phyloP scores from a whole-genome alignment of 2,888 invertebrate genomes.

The Mimas tiliae region DNA sequence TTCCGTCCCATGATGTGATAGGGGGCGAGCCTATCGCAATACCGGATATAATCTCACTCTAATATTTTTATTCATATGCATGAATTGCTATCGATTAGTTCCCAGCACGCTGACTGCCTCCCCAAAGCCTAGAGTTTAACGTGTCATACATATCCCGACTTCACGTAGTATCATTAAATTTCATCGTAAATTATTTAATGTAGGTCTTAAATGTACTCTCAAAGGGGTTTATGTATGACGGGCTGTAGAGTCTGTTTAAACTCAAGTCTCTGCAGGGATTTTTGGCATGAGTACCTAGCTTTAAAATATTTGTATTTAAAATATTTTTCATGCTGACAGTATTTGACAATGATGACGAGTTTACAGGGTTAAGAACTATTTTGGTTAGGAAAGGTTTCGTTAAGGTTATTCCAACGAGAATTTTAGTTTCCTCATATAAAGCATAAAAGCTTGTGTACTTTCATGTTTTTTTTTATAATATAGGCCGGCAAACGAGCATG shows the following conservation, averaged over 20 bases:
- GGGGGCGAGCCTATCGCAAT: no score
- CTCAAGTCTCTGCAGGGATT: not conserved
- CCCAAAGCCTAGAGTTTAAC: constrained; percentile 43
- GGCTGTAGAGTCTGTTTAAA: not conserved
- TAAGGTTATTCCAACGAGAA: no score
- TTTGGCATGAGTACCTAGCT: not conserved
- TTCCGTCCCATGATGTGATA: no score
- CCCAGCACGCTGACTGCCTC: constrained; percentile 34
- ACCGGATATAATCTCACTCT: no score
- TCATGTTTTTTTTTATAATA: no score
- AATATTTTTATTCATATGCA: no score
- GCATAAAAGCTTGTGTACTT: no score
- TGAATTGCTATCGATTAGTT: constrained; percentile 32
- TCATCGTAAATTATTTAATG: constrained; percentile 26
- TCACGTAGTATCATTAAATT: constrained; percentile 37
- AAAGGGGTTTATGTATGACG: not conserved
- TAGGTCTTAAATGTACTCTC: constrained; percentile 5
- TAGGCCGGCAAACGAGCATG: no score
- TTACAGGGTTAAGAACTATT: not conserved
- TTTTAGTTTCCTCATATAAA: no score
- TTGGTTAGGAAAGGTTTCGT: no score
- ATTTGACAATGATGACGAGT: not conserved
- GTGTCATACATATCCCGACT: constrained; percentile 36
- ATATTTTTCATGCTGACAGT: not conserved
- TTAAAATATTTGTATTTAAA: not conserved